Percentiles rank a stretch among this genome's conserved stretches.
Conservation (phyloP, 2,113 vertebrate genomes). For the Myrmecophaga tridactyla region DNA sequence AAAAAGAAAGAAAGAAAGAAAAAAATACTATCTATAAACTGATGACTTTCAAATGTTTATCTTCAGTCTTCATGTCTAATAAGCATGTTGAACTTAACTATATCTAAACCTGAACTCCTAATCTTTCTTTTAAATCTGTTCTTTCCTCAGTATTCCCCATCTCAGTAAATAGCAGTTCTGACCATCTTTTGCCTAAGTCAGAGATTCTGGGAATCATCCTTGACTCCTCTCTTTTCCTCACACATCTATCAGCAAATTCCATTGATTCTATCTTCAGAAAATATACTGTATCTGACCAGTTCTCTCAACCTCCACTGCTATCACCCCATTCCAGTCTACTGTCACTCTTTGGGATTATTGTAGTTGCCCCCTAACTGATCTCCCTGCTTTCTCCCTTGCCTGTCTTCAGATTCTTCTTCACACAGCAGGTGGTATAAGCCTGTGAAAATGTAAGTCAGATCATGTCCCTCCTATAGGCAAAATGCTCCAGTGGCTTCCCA, state of each 20-base stretch:
- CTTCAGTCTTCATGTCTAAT: background rate
- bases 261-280: too few relatives aligned
- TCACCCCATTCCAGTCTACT: background rate
- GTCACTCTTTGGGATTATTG: background rate
- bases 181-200: background rate
- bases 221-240: too few relatives aligned
- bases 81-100: background rate
- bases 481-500: background rate
- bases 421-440: background rate
- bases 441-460: background rate
- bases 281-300: background rate
- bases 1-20: too few relatives aligned
- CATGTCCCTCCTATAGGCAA: background rate
- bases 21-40: too few relatives aligned
- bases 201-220: too few relatives aligned
- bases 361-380: too few relatives aligned
- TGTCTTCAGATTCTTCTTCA: background rate
- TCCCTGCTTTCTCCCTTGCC: background rate
- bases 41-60: background rate
- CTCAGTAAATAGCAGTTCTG: background rate
- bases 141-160: too few relatives aligned
- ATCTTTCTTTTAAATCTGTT: background rate
- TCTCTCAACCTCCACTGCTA: background rate
- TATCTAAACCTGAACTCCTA: background rate
- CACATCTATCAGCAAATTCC: too few relatives aligned